Conservation (phyloP, 1,140 invertebrate genomes). For the Caenorhabditis briggsae region DNA sequence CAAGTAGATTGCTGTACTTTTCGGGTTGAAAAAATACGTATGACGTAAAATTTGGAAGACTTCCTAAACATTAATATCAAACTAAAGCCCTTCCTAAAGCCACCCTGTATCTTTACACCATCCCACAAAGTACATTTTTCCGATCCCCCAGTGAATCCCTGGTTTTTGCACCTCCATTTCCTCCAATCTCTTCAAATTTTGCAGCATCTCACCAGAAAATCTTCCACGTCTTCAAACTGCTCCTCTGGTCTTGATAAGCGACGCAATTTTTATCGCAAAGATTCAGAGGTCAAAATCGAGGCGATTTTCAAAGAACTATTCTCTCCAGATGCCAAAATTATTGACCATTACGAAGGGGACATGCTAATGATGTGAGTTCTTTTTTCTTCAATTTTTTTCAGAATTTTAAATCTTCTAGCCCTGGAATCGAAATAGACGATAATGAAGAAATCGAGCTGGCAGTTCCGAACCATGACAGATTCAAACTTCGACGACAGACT, state of each 20-base stretch:
- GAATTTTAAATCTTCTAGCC: neutral
- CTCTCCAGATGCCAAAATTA: constrained; percentile 23
- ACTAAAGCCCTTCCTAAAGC: no score
- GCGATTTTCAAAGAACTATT: constrained; percentile 34
- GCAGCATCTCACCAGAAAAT: constrained; percentile 48
- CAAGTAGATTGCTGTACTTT: no score
- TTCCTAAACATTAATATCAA: no score
- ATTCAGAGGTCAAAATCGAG: constrained; percentile 30
- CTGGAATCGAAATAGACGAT: neutral
- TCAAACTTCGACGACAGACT: constrained; percentile 34
- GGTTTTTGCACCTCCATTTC: neutral
- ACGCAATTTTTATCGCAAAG: neutral
- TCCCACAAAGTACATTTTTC: neutral
- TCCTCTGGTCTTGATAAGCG: constrained; percentile 1
- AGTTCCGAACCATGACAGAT: neutral
- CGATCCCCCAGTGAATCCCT: neutral
- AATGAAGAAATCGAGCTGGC: neutral
- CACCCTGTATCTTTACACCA: neutral
- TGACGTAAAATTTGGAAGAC: no score
- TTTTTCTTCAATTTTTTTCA: neutral
- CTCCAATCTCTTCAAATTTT: neutral
- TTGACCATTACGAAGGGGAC: constrained; percentile 39
- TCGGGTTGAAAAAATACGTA: no score
- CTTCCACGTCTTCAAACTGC: neutral
- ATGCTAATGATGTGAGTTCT: constrained; percentile 12